Conservation (phyloP, 1,140 invertebrate genomes). For the Teleopsis dalmanni region DNA sequence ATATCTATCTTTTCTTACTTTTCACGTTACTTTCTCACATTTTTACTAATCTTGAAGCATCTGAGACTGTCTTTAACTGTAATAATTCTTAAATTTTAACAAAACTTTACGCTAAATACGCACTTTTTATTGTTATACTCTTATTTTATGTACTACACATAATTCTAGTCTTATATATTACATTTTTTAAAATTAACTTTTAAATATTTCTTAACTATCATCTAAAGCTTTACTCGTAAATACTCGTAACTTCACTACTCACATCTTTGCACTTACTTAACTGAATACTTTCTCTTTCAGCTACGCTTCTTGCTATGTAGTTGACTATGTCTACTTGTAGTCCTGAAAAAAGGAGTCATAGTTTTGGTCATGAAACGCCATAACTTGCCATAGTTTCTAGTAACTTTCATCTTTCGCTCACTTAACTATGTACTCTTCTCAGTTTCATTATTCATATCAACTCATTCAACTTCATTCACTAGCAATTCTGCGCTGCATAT, state of each 20-base stretch:
- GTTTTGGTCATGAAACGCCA: conserved; percentile 39
- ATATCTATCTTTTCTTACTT: background rate
- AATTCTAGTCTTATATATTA: conserved; percentile 17
- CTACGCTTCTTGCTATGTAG: background rate
- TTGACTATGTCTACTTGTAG: background rate
- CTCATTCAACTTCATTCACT: background rate
- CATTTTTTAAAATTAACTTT: conserved; percentile 1
- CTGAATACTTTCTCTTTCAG: background rate
- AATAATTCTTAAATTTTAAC: conserved; percentile 12
- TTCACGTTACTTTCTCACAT: background rate
- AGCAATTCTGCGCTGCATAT: background rate
- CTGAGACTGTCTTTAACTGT: conserved; percentile 3
- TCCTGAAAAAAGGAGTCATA: conserved; percentile 21
- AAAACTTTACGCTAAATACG: background rate
- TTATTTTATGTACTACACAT: conserved; percentile 3
- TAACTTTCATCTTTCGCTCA: conserved; percentile 1
- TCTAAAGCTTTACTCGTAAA: background rate
- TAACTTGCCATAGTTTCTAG: conserved; percentile 42
- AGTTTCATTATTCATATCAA: background rate
- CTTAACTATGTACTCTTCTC: background rate
- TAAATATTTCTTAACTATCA: conserved; percentile 1
- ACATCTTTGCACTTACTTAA: background rate
- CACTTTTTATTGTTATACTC: background rate
- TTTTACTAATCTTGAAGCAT: background rate
- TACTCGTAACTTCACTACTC: background rate